Evolutionary conservation across 2,888 invertebrate species (phyloP), one percentile per base, ranked within the genome.

Genomic region (Mythimna lalbum): DNA sequence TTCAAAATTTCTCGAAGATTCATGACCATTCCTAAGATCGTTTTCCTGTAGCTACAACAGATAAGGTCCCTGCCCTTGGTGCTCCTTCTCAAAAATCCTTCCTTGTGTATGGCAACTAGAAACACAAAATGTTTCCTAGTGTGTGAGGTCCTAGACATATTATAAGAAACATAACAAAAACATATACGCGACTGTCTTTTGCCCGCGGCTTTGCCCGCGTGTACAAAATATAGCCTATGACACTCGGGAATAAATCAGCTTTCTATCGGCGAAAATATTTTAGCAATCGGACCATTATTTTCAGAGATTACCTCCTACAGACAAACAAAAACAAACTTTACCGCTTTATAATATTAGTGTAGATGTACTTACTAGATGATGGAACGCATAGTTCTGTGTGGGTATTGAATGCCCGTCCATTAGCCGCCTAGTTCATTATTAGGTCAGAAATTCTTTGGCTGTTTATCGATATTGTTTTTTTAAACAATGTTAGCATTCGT

Each of bases 401-500:
- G 17, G 14, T 57, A 23, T 23, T 53, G 14, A 39, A 66, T 74
- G 19, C 36, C 57, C 21, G 43, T 66, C 27, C 27, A 75, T 27
- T 49, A 49, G 43, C 12, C 14, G 36, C 27, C 49, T 49, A 39
- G 47, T 47, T 23, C 47, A 59, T 36, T 57, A 73, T 39, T 59
- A 76, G 47, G 36, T 55, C 60, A 49, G 53, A 49, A 60, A 69
- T 76, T 76, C 23, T 4, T 39, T n/a, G 47, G 27, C n/a, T 53
- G 31, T 53, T 53, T 36, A 53, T 59, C 36, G 36, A 73, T 60
- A 76, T 39, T 55, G 43, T 61, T 61, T 55, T 50, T 49, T 5
- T 7, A 10, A 76, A 68, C 31, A 73, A 49, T 69, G 23, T 43
- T 43, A 23, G 33, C 68, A 61, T 56, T 69, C 43, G 36, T 50